Evolutionary conservation across 1,140 invertebrate species (phyloP), one percentile per base, ranked within the genome.

Genomic region (Drosophila erecta): DNA sequence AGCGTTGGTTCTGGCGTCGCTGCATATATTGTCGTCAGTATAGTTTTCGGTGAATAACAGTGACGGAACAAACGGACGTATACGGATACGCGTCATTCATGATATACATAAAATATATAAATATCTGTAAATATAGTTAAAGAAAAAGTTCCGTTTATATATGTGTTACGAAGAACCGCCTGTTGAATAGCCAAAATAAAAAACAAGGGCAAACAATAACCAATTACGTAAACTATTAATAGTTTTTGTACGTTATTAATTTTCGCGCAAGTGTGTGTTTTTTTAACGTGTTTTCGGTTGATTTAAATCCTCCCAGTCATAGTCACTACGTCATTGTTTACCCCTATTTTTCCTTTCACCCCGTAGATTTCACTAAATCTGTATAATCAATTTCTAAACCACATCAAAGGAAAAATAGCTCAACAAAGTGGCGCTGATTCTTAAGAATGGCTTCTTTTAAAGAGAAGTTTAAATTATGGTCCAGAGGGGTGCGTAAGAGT

Each of bases 391-490:
- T 53, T 22, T 22, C 17, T 69, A 62, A 38, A 54, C 17, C 10
- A 14, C 40, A 60, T 27, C 27, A 15, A 38, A 55, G 30, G 43
- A 37, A 14, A 11, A 17, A 44, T 37, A 70, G 50, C 5, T 30
- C 53, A 65, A 54, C 55, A 77, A 61, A 62, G 78, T 71, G 74
- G 79, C 66, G 54, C 60, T 55, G 49, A 38, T 22, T 20, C n/a
- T 56, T 58, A 30, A 70, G 66, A 55, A 92, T 91, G 90, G 84
- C 90, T 76, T 92, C 90, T 46, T 91, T 92, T 58, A 92, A 92
- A 67, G 90, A 92, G 73, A 92, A 91, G 73, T 91, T 92, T 59
- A 90, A 90, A 75, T 73, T 91, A 67, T 92, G 90, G 90, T 86
- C 79, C 49, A 79, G 90, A 89, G 90, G 90, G 87, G 90, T 91